These are phyloP conservation scores for Norana najaformis DNA, from an alignment of 2,888 invertebrate species.

Conservation along the genomic window DNA sequence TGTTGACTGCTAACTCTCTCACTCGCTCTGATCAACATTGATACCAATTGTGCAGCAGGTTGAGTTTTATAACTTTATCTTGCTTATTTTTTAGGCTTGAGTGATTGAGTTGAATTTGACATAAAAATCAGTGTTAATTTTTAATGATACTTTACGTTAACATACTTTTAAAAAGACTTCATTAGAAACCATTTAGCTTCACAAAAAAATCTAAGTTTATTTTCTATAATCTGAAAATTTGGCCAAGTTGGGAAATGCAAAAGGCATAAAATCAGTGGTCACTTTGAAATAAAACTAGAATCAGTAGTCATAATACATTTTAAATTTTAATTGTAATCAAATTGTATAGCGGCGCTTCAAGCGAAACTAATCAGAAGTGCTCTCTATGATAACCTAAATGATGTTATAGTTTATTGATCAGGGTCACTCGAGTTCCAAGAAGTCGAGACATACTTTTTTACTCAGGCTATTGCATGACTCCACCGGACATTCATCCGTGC, in stretches of 20 bases:
- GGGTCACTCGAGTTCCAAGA: too few relatives aligned
- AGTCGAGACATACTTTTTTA: background rate
- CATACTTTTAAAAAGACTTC: background rate
- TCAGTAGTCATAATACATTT: too few relatives aligned
- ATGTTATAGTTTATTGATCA: too few relatives aligned
- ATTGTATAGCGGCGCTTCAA: too few relatives aligned
- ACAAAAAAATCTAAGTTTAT: too few relatives aligned
- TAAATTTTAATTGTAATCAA: too few relatives aligned
- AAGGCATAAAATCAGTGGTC: too few relatives aligned
- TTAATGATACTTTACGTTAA: background rate
- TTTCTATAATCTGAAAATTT: too few relatives aligned
- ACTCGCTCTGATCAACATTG: background rate
- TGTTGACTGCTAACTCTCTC: background rate
- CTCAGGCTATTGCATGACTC: background rate
- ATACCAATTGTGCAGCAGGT: background rate
- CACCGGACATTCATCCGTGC: background rate
- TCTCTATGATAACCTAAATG: too few relatives aligned
- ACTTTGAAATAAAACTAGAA: too few relatives aligned
- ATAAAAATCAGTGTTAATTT: background rate
- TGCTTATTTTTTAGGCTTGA: background rate
- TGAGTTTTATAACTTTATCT: background rate
- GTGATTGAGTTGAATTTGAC: background rate
- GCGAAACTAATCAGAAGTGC: too few relatives aligned
- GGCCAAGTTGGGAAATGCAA: too few relatives aligned
- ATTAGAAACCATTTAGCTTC: background rate